These are phyloP conservation scores for Tursiops truncatus DNA, from an alignment of 2,113 vertebrate genomes.

Conservation along the genomic window DNA sequence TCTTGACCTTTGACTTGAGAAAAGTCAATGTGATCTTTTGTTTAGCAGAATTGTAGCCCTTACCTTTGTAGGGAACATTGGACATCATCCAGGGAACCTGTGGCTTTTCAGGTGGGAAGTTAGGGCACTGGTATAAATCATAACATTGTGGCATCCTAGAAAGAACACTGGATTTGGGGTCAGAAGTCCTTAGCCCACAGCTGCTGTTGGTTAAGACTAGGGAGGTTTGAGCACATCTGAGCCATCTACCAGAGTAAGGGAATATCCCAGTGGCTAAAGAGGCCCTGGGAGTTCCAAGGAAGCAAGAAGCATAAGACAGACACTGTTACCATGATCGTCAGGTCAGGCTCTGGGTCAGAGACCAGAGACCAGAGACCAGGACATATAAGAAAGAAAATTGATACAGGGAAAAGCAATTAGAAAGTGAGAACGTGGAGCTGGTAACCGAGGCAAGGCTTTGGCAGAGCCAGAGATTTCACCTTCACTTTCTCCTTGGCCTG, in stretches of 20 bases:
- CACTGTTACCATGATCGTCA: background rate
- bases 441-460: background rate
- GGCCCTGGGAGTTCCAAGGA: background rate
- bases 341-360: conserved; percentile 11
- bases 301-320: background rate
- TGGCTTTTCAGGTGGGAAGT: background rate
- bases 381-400: background rate
- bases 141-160: background rate
- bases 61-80: background rate
- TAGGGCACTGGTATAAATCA: background rate
- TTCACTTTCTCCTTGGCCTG: background rate
- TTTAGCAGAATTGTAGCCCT: background rate
- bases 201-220: too few relatives aligned
- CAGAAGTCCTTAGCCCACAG: background rate
- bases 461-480: background rate
- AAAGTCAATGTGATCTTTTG: background rate
- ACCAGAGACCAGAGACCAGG: background rate
- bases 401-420: background rate
- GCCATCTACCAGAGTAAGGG: background rate
- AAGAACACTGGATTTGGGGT: background rate
- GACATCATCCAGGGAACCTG: background rate
- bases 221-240: background rate
- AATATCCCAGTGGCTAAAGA: background rate
- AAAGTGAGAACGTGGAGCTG: background rate
- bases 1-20: background rate